Conservation (phyloP, 2,113 vertebrate genomes). For the Morone saxatilis region DNA sequence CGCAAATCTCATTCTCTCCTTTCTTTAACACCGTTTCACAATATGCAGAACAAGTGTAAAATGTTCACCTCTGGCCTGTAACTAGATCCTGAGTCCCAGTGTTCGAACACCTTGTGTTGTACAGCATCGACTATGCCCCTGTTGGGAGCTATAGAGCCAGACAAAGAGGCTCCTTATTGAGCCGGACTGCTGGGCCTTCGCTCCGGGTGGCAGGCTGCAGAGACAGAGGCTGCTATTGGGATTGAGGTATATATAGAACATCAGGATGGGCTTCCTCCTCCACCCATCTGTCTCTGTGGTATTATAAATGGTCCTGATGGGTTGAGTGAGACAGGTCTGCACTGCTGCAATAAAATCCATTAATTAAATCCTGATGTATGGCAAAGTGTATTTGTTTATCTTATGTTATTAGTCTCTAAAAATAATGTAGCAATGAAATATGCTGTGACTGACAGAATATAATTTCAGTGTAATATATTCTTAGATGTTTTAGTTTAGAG, state of each 20-base stretch:
- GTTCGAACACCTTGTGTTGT: slow-evolving; percentile 27
- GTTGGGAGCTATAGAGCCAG: slow-evolving; percentile 58
- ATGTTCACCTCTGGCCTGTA: slow-evolving; percentile 41
- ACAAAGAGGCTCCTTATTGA: slow-evolving; percentile 73
- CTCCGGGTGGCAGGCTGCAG: slow-evolving; percentile 55
- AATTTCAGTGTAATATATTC: not conserved
- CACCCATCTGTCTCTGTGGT: slow-evolving; percentile 52
- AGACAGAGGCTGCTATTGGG: slow-evolving; percentile 63
- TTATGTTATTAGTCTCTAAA: not conserved
- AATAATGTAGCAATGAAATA: slow-evolving; percentile 8
- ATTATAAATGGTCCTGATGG: slow-evolving; percentile 47
- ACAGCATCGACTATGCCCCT: slow-evolving; percentile 31
- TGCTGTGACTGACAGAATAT: not conserved
- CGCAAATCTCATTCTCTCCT: slow-evolving; percentile 6
- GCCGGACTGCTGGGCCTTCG: slow-evolving; percentile 57
- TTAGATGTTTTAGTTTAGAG: not conserved
- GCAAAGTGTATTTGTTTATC: not conserved
- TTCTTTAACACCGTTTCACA: slow-evolving; percentile 25
- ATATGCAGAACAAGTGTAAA: slow-evolving; percentile 4
- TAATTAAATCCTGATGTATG: slow-evolving; percentile 9
- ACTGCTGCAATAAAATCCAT: slow-evolving; percentile 30
- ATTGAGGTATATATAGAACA: slow-evolving; percentile 75
- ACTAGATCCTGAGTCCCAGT: not conserved
- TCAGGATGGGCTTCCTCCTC: slow-evolving; percentile 67
- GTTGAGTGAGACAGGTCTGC: slow-evolving; percentile 33